Conservation (phyloP, 2,113 vertebrate species). For the Apteryx mantelli region DNA sequence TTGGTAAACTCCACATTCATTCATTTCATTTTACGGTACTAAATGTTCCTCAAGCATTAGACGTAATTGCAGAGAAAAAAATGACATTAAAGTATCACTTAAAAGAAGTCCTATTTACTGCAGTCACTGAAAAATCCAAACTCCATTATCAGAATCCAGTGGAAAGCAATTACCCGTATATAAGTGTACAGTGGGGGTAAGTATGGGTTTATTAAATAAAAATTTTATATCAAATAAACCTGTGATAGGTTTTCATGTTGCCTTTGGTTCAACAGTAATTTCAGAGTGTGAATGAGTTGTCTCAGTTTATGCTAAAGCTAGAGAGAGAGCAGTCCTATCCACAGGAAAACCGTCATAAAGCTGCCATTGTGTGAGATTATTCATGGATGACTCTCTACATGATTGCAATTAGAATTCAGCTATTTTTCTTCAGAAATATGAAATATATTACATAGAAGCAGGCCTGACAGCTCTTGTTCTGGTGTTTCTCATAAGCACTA, state of each 20-base stretch:
- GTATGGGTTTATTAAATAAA: neutral
- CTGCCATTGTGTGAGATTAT: neutral
- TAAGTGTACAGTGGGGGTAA: neutral
- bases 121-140: neutral
- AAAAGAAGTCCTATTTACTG: neutral
- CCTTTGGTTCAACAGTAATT: neutral
- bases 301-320: neutral
- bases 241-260: neutral
- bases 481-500: neutral
- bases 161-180: neutral
- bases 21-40: constrained; percentile 23
- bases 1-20: neutral
- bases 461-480: neutral
- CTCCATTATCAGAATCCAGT: neutral
- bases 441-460: neutral
- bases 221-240: neutral
- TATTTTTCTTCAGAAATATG: neutral
- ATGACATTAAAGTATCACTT: neutral
- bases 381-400: neutral
- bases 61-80: constrained; percentile 14
- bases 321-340: neutral
- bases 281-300: neutral
- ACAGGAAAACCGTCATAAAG: neutral
- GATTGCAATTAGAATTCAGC: neutral
- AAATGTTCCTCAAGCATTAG: constrained; percentile 24